phyloP scores from a whole-genome alignment of 1,140 invertebrate genomes.

The Stenopsyche tienmushanensis region DNA sequence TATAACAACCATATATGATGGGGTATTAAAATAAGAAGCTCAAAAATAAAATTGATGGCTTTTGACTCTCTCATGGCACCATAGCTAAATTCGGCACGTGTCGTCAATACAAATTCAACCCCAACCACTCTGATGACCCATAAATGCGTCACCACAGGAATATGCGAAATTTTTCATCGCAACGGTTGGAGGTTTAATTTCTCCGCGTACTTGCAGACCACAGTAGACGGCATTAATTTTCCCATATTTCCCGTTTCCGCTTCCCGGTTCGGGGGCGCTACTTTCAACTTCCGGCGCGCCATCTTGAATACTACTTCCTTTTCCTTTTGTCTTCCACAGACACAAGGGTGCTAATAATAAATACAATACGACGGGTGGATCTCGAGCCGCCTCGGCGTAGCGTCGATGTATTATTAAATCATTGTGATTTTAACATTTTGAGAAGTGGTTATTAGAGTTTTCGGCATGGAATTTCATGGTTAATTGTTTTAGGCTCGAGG shows the following conservation, averaged over 20 bases:
- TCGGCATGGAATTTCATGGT: too few relatives aligned
- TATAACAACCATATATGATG: too few relatives aligned
- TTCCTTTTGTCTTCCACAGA: slow-evolving; percentile 29
- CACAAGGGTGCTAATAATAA: slow-evolving; percentile 16
- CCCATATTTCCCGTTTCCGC: slow-evolving; percentile 28
- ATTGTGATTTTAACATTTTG: too few relatives aligned
- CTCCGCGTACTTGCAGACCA: too few relatives aligned
- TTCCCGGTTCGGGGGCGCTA: slow-evolving; percentile 28
- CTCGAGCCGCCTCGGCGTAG: too few relatives aligned
- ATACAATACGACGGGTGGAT: not conserved
- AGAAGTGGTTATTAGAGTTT: too few relatives aligned
- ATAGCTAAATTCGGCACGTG: slow-evolving; percentile 36
- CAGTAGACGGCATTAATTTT: slow-evolving; percentile 31
- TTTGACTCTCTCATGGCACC: slow-evolving; percentile 11
- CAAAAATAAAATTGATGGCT: too few relatives aligned
- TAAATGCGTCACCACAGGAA: slow-evolving; percentile 15
- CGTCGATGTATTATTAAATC: too few relatives aligned
- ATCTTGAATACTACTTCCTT: slow-evolving; percentile 37
- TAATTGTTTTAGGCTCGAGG: too few relatives aligned
- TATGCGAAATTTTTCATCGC: slow-evolving; percentile 8
- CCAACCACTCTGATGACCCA: not conserved
- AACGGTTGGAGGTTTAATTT: not conserved
- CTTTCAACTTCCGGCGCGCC: slow-evolving; percentile 34
- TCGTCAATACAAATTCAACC: slow-evolving; percentile 6
- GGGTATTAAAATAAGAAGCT: too few relatives aligned